Conservation (phyloP, 2,113 vertebrate species). For the Menura novaehollandiae region DNA sequence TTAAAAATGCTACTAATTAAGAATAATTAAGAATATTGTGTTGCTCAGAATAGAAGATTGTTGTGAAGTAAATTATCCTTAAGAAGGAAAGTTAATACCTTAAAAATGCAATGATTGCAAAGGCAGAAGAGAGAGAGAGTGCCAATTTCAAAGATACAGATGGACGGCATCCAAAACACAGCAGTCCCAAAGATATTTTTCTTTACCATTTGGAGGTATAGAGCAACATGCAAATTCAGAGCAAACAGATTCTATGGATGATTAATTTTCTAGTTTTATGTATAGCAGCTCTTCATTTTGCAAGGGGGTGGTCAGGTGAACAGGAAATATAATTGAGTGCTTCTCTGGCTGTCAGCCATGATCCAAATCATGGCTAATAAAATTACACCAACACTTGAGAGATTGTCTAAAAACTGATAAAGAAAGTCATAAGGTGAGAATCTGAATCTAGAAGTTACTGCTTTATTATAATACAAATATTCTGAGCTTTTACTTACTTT, state of each 20-base stretch:
- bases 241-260: not conserved
- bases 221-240: not conserved
- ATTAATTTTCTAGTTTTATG: not conserved
- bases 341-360: conserved; percentile 4
- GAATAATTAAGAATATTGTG: not conserved
- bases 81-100: not conserved
- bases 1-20: not conserved
- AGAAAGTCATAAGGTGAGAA: not conserved
- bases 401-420: not conserved
- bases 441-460: not conserved
- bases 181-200: not conserved
- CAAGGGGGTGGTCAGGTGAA: not conserved
- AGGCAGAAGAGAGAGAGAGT: not conserved
- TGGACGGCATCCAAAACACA: not conserved
- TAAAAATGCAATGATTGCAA: not conserved
- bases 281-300: not conserved
- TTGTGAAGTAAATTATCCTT: not conserved
- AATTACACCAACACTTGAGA: not conserved
- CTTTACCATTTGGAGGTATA: not conserved
- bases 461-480: not conserved
- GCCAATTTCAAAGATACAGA: not conserved
- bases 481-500: not conserved
- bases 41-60: not conserved
- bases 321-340: conserved; percentile 25
- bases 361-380: not conserved